These are phyloP conservation scores for Turdus rufiventris DNA, from an alignment of 2,113 vertebrate species.

Conservation along the genomic window DNA sequence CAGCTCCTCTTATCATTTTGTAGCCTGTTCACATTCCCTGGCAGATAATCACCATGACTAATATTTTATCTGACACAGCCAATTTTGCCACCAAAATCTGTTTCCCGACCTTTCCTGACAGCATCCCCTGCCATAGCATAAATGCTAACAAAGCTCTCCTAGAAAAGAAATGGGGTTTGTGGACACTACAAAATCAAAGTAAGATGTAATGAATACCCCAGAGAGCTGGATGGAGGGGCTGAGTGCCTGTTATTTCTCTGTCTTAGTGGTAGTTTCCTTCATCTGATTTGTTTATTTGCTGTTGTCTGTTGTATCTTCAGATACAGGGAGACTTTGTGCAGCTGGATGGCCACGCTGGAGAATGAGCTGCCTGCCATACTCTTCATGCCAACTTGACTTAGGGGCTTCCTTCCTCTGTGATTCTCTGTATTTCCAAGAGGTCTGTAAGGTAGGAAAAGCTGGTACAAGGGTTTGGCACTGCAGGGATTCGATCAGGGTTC, in stretches of 20 bases:
- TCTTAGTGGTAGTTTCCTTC: neutral
- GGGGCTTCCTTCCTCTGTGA: neutral
- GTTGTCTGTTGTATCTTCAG: neutral
- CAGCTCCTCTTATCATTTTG: slow-evolving; percentile 52
- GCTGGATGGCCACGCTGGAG: rapidly evolving
- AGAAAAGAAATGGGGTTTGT: neutral
- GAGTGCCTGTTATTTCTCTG: neutral
- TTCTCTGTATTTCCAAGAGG: neutral
- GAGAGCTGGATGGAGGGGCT: neutral
- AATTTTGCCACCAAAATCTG: slow-evolving; percentile 48
- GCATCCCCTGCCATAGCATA: neutral
- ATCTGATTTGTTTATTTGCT: neutral
- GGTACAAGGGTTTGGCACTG: neutral
- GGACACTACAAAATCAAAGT: neutral
- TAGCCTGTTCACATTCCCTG: slow-evolving; percentile 50
- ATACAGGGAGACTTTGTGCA: neutral
- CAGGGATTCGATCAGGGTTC: neutral
- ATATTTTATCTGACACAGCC: slow-evolving; percentile 42
- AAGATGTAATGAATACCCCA: neutral
- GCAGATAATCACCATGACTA: slow-evolving; percentile 74
- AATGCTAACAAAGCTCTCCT: neutral
- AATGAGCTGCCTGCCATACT: neutral
- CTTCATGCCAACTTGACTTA: neutral
- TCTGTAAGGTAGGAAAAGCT: neutral
- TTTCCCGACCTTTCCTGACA: neutral